Evolutionary conservation across 2,888 invertebrate genomes (phyloP).

Genomic region (Limnephilus auricula): DNA sequence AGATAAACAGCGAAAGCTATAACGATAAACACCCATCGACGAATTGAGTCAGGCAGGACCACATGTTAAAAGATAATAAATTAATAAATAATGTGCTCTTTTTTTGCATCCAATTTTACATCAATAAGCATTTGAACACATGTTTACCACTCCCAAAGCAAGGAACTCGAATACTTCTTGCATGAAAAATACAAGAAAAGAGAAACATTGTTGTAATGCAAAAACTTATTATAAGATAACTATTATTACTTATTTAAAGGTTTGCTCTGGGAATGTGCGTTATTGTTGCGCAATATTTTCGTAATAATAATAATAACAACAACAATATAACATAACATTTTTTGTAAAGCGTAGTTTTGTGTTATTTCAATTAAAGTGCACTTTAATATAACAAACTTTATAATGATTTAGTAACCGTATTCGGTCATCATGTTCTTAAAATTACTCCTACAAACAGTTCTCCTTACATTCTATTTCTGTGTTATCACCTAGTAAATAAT

Average conservation of each 20-base stretch:
- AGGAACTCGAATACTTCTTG: background rate
- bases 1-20: conserved; percentile 8
- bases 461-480: no score
- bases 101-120: background rate
- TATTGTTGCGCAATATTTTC: background rate
- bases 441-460: no score
- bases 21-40: background rate
- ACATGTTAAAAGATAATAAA: conserved; percentile 2
- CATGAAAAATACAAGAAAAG: background rate
- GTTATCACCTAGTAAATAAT: no score
- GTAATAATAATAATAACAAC: background rate
- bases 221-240: no score
- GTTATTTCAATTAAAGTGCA: no score
- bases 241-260: no score
- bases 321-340: no score
- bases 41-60: conserved; percentile 2
- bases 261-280: background rate
- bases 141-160: background rate
- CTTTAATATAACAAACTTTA: no score
- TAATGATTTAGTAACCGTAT: no score
- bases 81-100: background rate
- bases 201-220: background rate
- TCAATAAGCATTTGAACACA: background rate
- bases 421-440: no score
- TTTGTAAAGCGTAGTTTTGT: no score